Base-by-base conservation (phyloP, 2,797 vertebrate species). In the Lates japonicus region DNA sequence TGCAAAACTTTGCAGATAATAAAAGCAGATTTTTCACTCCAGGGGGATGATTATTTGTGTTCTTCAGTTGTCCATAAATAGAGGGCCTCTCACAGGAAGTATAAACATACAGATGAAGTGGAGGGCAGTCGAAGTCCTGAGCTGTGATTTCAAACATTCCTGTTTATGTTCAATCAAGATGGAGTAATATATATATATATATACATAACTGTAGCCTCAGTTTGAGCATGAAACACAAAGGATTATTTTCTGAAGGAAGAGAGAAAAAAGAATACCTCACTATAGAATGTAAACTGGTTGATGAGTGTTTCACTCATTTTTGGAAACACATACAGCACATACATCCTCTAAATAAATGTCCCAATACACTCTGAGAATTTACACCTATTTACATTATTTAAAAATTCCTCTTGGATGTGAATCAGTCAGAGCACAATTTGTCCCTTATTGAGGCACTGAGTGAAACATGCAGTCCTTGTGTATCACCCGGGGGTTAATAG, bases 121-220 rank as follows among this genome's bases (percentile, higher is more conserved):
- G 96, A 97, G 97, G 96, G 95, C 96, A 95, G 96, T 95, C 94
- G 94, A 86, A 92, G 95, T 96, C 94, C 94, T 94, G 83, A 94
- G 92, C 95, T 95, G 95, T 96, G 95, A 96, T 95, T 92, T 95
- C 92, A 97, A 97, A 97, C 93, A 93, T 96, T 96, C 95, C 95
- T 98, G 97, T 97, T 98, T 97, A 97, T 96, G 96, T 96, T 97
- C 96, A 97, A 96, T 97, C 96, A 96, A 96, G 96, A 97, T 94
- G 92, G 95, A 94, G 95, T 95, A 94, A 85, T 80, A 87, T 42
- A 20, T 31, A 39, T 58, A 31, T 95, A 94, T 46, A 31, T 95
- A 95, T 74, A 95, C 88, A 83, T 79, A 89, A 90, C 76, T 86
- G 81, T 48, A 87, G 81, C 76, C 80, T 66, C 13, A 76, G 82